Evolutionary conservation across 2,797 vertebrate species (phyloP).

Genomic region (Bovichtus variegatus): DNA sequence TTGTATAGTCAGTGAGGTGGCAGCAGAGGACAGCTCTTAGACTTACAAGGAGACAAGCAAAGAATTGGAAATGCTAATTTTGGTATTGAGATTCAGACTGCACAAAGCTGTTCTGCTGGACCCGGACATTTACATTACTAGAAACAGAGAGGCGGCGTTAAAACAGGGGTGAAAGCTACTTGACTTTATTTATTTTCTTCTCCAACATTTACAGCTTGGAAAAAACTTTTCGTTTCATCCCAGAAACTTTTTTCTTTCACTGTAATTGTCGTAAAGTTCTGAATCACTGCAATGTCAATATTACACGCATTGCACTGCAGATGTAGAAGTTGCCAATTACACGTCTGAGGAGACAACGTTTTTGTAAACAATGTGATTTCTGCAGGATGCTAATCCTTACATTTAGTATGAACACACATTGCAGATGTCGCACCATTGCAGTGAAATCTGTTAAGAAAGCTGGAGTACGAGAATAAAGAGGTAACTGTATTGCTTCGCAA

Average conservation of each 20-base stretch:
- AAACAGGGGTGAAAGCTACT: not conserved
- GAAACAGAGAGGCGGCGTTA: not conserved
- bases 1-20: not conserved
- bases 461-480: not conserved
- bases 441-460: not conserved
- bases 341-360: too few species aligned
- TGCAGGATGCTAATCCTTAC: not conserved
- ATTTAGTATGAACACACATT: not conserved
- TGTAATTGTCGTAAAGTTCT: not conserved
- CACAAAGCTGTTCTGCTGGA: conserved; percentile 12
- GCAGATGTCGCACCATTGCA: not conserved
- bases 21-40: conserved; percentile 6
- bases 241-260: not conserved
- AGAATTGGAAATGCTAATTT: conserved; percentile 27
- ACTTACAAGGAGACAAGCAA: conserved; percentile 11
- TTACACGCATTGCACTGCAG: not conserved
- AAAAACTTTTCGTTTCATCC: not conserved
- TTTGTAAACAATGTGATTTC: too few species aligned
- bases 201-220: not conserved
- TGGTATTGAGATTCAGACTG: conserved; percentile 10
- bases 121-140: not conserved
- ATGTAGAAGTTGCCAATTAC: not conserved
- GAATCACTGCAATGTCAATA: not conserved
- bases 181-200: not conserved
- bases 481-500: conserved; percentile 10